Evolutionary conservation across 2,113 vertebrate species (phyloP).

Genomic region (Apistogramma diplotaenia): DNA sequence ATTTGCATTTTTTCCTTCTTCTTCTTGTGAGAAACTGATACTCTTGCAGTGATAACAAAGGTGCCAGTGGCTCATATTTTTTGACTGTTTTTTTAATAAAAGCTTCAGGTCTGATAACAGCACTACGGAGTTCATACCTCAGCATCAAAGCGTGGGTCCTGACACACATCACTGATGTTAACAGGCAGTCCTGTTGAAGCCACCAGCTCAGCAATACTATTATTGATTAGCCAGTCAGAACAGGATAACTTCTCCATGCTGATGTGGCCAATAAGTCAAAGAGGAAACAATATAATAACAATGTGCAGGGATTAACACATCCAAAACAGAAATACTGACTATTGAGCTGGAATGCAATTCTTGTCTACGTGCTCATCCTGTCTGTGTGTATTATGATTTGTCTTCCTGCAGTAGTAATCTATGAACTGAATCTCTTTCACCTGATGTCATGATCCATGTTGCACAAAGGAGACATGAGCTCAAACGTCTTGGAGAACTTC

Average conservation of each 20-base stretch:
- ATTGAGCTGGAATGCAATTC: neutral
- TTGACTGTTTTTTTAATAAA: neutral
- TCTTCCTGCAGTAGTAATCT: neutral
- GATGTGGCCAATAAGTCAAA: slow-evolving; percentile 54
- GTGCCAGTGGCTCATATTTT: neutral
- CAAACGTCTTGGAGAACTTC: slow-evolving; percentile 83
- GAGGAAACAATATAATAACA: slow-evolving; percentile 27
- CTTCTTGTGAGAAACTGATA: neutral
- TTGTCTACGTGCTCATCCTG: neutral
- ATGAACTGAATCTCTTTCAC: slow-evolving; percentile 39
- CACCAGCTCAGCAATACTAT: slow-evolving; percentile 83
- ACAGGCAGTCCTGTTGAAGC: slow-evolving; percentile 82
- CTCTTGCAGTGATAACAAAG: neutral
- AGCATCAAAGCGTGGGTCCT: slow-evolving; percentile 83
- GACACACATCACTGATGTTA: slow-evolving; percentile 83
- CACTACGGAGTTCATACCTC: slow-evolving; percentile 65
- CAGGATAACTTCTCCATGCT: slow-evolving; percentile 83
- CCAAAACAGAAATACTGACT: neutral
- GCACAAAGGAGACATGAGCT: slow-evolving; percentile 82
- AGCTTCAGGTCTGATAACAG: neutral
- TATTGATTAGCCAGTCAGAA: slow-evolving; percentile 84
- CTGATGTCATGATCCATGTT: slow-evolving; percentile 75
- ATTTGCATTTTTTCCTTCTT: neutral
- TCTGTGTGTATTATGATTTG: neutral
- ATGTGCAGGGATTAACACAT: neutral